These are phyloP conservation scores for Mantis religiosa DNA, from an alignment of 2,888 invertebrate genomes.

Conservation along the genomic window DNA sequence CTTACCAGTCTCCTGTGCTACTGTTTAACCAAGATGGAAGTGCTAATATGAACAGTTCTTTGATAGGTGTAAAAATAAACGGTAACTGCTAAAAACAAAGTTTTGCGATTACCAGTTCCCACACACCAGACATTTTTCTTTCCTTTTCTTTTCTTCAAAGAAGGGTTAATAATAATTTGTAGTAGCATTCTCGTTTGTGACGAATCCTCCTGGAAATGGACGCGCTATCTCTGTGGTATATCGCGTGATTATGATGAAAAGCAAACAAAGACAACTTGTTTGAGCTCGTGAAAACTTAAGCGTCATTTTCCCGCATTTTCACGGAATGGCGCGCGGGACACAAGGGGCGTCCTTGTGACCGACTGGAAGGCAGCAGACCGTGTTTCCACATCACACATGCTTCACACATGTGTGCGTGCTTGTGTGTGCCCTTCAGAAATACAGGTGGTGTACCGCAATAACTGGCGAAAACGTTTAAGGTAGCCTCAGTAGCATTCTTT, in stretches of 20 bases:
- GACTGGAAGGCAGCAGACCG: background rate
- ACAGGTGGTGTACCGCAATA: background rate
- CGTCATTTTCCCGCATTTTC: background rate
- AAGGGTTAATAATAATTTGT: too few relatives aligned
- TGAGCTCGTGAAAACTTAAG: background rate
- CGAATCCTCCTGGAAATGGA: background rate
- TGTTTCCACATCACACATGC: background rate
- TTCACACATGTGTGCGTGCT: background rate
- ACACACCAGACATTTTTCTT: too few relatives aligned
- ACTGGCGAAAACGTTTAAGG: background rate
- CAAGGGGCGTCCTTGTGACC: background rate
- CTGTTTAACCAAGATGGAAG: too few relatives aligned
- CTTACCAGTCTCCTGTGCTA: too few relatives aligned
- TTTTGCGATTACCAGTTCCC: too few relatives aligned
- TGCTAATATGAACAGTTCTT: too few relatives aligned
- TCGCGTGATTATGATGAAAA: background rate
- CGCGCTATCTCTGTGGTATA: background rate
- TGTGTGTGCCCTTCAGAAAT: background rate
- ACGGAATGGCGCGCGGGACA: background rate
- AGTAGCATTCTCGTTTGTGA: too few relatives aligned
- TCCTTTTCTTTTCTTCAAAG: too few relatives aligned
- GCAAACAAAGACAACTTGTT: background rate
- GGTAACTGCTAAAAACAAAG: too few relatives aligned
- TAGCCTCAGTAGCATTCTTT: too few relatives aligned
- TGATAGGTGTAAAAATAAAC: too few relatives aligned